Evolutionary conservation across 2,888 invertebrate species (phyloP).

Genomic region (Nematopogon swammerdamellus): DNA sequence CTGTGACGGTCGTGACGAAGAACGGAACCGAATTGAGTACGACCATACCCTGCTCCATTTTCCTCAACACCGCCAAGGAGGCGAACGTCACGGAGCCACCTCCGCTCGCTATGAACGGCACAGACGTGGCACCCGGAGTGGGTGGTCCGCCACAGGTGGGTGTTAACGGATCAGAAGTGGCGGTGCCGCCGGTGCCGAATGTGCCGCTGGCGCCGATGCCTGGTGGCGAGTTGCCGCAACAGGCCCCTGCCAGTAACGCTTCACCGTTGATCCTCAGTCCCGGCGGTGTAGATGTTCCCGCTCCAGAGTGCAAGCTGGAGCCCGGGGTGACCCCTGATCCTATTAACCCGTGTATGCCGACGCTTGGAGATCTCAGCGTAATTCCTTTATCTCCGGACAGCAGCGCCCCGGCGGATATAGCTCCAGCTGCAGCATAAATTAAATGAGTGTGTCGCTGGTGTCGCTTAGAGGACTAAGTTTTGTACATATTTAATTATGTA

Average conservation of each 20-base stretch:
- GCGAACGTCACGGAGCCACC: constrained; percentile 47
- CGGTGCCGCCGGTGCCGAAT: not conserved
- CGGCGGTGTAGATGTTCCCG: not conserved
- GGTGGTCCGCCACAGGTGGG: not conserved
- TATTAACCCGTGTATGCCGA: constrained; percentile 38
- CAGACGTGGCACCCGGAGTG: constrained; percentile 9
- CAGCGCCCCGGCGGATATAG: not conserved
- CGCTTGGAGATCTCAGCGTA: constrained; percentile 36
- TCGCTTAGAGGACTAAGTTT: too few relatives aligned
- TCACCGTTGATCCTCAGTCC: not conserved
- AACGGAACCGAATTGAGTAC: constrained; percentile 40
- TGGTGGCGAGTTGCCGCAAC: not conserved
- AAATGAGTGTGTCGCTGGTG: too few relatives aligned
- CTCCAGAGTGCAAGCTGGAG: constrained; percentile 25
- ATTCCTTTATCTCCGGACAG: constrained; percentile 24
- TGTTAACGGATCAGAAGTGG: not conserved
- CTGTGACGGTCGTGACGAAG: constrained; percentile 39
- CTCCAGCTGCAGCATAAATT: not conserved
- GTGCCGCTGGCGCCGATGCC: not conserved
- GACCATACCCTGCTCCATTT: constrained; percentile 44
- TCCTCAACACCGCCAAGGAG: constrained; percentile 42
- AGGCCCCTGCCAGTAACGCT: not conserved
- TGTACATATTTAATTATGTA: too few relatives aligned
- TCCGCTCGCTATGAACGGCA: constrained; percentile 12
- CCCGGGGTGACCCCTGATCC: constrained; percentile 34